A percentile compares a stretch with the other conserved stretches of the same genome.
Evolutionary conservation across 2,797 vertebrate genomes (phyloP).

Genomic region (Anisognathus igniventris): DNA sequence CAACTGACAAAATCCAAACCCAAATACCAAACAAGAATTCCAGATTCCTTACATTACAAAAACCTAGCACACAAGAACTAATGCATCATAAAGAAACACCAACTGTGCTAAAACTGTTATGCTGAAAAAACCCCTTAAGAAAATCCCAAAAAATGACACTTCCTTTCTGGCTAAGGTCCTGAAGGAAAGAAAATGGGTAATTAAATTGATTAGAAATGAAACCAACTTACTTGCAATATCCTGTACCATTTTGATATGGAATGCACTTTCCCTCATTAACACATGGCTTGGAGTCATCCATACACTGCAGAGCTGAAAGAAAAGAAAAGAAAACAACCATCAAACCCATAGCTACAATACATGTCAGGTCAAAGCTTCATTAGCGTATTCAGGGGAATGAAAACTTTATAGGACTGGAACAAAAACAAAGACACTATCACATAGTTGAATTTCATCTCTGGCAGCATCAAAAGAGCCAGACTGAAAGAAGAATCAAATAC

Average conservation of each 20-base stretch:
- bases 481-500: not conserved
- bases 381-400: not conserved
- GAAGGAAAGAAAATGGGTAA: not conserved
- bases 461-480: not conserved
- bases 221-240: slow-evolving; percentile 88
- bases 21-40: not conserved
- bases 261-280: slow-evolving; percentile 88
- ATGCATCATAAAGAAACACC: not conserved
- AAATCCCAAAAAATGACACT: not conserved
- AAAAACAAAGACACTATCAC: slow-evolving; percentile 1
- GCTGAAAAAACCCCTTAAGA: not conserved
- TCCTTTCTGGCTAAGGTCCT: not conserved
- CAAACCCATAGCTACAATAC: not conserved
- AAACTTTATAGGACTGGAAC: not conserved
- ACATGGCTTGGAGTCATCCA: slow-evolving; percentile 84
- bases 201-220: not conserved
- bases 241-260: slow-evolving; percentile 85
- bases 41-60: not conserved
- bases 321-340: slow-evolving; percentile 46
- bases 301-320: slow-evolving; percentile 89
- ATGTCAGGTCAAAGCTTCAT: slow-evolving; percentile 14
- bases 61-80: not conserved
- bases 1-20: not conserved
- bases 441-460: not conserved
- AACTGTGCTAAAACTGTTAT: not conserved